Percentiles rank a stretch among this genome's conserved stretches.
Evolutionary conservation across 2,113 vertebrate genomes (phyloP).

Genomic region (Catharus bicknelli): DNA sequence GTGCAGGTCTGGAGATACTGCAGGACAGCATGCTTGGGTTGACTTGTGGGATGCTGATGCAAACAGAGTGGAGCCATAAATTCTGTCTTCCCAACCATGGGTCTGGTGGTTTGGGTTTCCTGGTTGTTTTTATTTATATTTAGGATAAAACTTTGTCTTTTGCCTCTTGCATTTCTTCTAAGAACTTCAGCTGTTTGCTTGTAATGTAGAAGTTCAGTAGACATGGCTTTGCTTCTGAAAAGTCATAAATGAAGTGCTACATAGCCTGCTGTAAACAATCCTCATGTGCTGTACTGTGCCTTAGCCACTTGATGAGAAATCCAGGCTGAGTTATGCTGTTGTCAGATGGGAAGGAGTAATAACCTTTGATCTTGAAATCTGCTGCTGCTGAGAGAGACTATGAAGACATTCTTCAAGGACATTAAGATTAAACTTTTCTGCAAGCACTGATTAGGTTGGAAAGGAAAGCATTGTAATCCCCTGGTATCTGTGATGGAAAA

Average conservation of each 20-base stretch:
- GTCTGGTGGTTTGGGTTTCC: background rate
- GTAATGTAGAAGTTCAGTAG: background rate
- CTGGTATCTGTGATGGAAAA: background rate
- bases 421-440: background rate
- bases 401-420: background rate
- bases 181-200: background rate
- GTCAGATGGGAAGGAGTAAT: background rate
- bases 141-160: background rate
- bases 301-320: background rate
- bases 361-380: conserved; percentile 22
- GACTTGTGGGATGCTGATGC: background rate
- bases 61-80: background rate
- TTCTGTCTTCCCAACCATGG: background rate
- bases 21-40: background rate
- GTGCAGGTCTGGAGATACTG: background rate
- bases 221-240: background rate
- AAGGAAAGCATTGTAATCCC: background rate
- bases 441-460: background rate
- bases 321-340: background rate
- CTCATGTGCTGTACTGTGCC: fast-evolving
- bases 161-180: background rate
- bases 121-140: background rate
- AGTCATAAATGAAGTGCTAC: background rate
- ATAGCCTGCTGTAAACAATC: background rate
- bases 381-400: background rate